Evolutionary conservation across 2,113 vertebrate species (phyloP).

Genomic region (Oxygymnocypris stewartii): DNA sequence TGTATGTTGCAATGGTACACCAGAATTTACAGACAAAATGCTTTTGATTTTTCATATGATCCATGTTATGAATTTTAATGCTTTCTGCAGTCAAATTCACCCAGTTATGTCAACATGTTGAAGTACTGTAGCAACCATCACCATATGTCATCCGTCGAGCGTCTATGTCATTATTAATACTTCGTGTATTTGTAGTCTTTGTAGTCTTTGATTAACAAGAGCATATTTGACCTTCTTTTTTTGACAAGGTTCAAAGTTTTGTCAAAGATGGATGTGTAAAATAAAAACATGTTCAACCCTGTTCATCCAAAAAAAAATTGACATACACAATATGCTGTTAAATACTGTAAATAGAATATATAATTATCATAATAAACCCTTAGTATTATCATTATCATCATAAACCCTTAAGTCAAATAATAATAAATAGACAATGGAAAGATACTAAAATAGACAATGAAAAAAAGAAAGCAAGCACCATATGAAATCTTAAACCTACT

Average conservation of each 20-base stretch:
- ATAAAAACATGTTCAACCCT: background rate
- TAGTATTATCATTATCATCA: background rate
- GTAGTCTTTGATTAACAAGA: background rate
- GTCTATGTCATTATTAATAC: background rate
- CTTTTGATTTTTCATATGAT: background rate
- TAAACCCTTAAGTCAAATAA: background rate
- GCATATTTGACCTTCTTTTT: background rate
- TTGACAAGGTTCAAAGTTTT: background rate
- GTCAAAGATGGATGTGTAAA: background rate
- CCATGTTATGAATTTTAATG: conserved; percentile 14
- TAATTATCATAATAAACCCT: background rate
- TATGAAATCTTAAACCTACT: background rate
- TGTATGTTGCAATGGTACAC: too few relatives aligned
- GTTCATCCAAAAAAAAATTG: background rate
- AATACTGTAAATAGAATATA: background rate
- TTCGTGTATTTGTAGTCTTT: background rate
- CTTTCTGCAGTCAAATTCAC: background rate
- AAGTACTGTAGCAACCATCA: background rate
- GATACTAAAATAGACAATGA: too few relatives aligned
- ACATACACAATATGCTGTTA: background rate
- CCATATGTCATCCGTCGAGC: background rate
- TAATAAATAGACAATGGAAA: background rate
- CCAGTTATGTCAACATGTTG: background rate
- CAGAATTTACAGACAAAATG: background rate
- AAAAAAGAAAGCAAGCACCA: background rate